Percentiles rank a stretch among this genome's conserved stretches.
These are phyloP conservation scores for Lissonota sp. DNA, from an alignment of 2,888 invertebrate genomes.

Conservation along the genomic window DNA sequence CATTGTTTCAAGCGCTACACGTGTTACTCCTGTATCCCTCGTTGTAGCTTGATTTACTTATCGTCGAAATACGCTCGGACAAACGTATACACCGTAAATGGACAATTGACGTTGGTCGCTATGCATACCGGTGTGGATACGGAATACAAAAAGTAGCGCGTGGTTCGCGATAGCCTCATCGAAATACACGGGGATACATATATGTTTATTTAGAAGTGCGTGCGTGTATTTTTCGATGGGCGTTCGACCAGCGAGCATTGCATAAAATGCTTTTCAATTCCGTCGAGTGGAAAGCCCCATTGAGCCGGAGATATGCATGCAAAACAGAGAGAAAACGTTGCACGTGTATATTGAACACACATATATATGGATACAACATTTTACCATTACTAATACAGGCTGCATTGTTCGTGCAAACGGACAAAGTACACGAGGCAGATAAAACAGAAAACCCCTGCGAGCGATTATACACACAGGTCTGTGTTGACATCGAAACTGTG, in stretches of 20 bases:
- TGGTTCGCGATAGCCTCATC: slow-evolving; percentile 40
- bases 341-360: slow-evolving; percentile 12
- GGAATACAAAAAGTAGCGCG: slow-evolving; percentile 39
- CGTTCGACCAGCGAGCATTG: slow-evolving; percentile 66
- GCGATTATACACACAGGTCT: slow-evolving; percentile 25
- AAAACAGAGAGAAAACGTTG: slow-evolving; percentile 71
- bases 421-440: slow-evolving; percentile 54
- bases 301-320: slow-evolving; percentile 79
- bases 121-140: slow-evolving; percentile 11
- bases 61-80: slow-evolving; percentile 29
- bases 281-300: slow-evolving; percentile 78
- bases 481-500: slow-evolving; percentile 11
- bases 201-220: neutral
- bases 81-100: slow-evolving; percentile 35
- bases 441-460: slow-evolving; percentile 34
- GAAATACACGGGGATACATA: slow-evolving; percentile 15
- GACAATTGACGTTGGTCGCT: slow-evolving; percentile 36
- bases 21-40: neutral
- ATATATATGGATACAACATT: neutral
- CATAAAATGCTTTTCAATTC: slow-evolving; percentile 80
- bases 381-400: slow-evolving; percentile 39
- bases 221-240: slow-evolving; percentile 14
- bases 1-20: too few relatives aligned
- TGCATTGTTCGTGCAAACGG: slow-evolving; percentile 49
- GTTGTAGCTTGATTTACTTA: slow-evolving; percentile 14